Evolutionary conservation across 2,113 vertebrate genomes (phyloP).

Genomic region (Antechinus flavipes): DNA sequence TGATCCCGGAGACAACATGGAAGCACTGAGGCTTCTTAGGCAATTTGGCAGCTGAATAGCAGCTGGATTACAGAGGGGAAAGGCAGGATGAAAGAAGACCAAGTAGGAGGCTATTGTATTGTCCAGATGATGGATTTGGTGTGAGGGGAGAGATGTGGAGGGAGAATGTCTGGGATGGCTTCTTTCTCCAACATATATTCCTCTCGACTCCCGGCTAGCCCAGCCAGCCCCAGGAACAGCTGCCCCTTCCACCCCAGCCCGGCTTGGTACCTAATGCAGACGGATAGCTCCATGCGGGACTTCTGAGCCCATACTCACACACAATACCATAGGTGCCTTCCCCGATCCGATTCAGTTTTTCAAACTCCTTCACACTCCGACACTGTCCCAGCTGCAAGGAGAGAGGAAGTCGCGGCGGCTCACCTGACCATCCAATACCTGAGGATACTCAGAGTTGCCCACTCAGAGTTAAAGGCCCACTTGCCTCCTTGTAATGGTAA

Average conservation of each 20-base stretch:
- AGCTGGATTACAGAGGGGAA: neutral
- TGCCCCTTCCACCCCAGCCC: neutral
- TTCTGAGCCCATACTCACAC: conserved; percentile 85
- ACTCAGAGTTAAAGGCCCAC: neutral
- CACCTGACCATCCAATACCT: neutral
- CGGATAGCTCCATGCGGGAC: neutral
- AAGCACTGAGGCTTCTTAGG: neutral
- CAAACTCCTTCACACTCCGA: conserved; percentile 95
- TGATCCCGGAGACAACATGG: neutral
- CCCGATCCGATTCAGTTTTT: conserved; percentile 97
- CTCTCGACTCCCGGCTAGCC: neutral
- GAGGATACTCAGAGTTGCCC: neutral
- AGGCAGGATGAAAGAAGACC: neutral
- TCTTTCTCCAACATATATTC: neutral
- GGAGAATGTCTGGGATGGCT: neutral
- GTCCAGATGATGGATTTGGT: neutral
- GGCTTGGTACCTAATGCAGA: too few relatives aligned
- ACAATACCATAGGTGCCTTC: conserved; percentile 99
- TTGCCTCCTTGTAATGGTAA: accelerated
- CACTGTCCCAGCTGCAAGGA: conserved; percentile 92
- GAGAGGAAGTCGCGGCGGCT: neutral
- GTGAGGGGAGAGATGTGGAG: neutral
- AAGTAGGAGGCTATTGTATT: neutral
- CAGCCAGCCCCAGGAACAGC: neutral
- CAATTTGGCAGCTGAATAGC: neutral